Conservation (phyloP, 2,113 vertebrate genomes). For the Salvelinus sp. region DNA sequence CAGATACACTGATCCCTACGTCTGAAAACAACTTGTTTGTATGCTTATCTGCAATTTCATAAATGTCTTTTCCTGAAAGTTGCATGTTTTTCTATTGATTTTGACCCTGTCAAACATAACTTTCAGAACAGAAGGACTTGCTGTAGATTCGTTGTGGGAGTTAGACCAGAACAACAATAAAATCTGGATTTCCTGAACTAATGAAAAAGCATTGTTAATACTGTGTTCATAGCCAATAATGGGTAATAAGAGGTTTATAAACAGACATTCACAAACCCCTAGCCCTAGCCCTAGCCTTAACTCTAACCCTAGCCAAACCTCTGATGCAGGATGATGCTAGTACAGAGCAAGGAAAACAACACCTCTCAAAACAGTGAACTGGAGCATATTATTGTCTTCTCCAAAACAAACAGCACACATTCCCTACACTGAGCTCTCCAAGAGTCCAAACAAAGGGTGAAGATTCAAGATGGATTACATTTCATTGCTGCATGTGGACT, state of each 20-base stretch:
- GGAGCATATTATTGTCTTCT: background rate
- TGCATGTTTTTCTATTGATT: background rate
- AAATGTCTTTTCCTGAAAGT: background rate
- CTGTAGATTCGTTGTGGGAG: background rate
- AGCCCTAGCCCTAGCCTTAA: too few species aligned
- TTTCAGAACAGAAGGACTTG: background rate
- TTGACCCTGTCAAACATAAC: background rate
- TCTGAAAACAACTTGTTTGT: background rate
- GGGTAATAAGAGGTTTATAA: too few species aligned
- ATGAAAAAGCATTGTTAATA: background rate
- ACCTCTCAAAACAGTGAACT: background rate
- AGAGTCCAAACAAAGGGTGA: background rate
- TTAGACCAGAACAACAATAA: too few species aligned
- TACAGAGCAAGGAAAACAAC: too few species aligned
- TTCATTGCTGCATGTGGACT: slow-evolving; percentile 1
- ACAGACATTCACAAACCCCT: too few species aligned
- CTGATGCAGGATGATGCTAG: too few species aligned
- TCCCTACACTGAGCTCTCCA: background rate
- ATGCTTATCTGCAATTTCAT: background rate
- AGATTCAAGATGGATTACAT: background rate
- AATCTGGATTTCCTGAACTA: background rate
- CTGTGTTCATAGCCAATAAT: background rate
- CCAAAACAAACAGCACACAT: background rate
- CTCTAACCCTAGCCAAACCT: too few species aligned
- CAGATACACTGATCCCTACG: background rate